Conservation (phyloP, 2,888 invertebrate species). For the Corbicula japonica region DNA sequence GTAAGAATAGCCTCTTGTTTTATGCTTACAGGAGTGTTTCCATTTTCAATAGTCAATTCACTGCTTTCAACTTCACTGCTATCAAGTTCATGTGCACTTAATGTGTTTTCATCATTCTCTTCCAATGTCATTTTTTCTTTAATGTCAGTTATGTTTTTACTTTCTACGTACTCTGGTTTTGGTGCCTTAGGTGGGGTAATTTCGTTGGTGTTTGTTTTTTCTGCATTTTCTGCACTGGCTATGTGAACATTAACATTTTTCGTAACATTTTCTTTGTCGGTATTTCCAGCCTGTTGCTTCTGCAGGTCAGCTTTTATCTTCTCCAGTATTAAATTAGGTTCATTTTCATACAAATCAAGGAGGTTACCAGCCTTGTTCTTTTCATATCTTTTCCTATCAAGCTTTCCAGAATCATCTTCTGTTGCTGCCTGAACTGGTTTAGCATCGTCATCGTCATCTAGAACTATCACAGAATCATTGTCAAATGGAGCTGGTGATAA, state of each 20-base stretch:
- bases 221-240: neutral
- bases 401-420: slow-evolving; percentile 20
- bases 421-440: slow-evolving; percentile 31
- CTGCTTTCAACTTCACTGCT: no score
- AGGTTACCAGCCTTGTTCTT: slow-evolving; percentile 13
- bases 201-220: neutral
- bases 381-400: slow-evolving; percentile 18
- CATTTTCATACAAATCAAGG: slow-evolving; percentile 24
- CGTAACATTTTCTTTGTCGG: neutral
- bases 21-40: no score
- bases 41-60: no score
- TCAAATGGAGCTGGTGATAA: neutral
- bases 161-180: no score
- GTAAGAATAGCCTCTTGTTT: no score
- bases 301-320: slow-evolving; percentile 29
- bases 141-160: no score
- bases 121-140: no score
- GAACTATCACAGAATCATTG: slow-evolving; percentile 25
- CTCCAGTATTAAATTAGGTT: slow-evolving; percentile 21
- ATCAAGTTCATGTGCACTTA: no score
- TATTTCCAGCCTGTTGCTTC: neutral
- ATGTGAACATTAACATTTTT: neutral
- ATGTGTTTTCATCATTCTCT: no score
- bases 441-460: slow-evolving; percentile 30
- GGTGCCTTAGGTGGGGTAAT: no score